phyloP scores from a whole-genome alignment of 37 sponge, comb jelly and placozoan genomes.

The Crambe crambe region DNA sequence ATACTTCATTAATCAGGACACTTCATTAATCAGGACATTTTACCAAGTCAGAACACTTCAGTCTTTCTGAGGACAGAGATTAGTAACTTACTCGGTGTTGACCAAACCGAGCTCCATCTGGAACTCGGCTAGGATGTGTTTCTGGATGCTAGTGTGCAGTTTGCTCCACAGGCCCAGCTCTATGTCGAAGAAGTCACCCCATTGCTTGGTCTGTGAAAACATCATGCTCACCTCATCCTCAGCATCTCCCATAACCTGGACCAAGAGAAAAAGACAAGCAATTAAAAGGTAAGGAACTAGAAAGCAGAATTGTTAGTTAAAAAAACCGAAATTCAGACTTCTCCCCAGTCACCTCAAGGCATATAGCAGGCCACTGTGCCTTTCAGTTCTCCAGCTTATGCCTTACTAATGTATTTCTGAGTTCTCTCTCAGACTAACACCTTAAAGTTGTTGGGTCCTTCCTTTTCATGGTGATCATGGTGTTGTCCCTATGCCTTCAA shows the following conservation, averaged over 20 bases:
- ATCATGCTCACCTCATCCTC: slow-evolving; percentile 34
- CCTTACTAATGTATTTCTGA: too few relatives aligned
- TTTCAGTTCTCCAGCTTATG: not conserved
- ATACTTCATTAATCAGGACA: too few relatives aligned
- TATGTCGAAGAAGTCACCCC: slow-evolving; percentile 23
- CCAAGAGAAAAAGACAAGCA: not conserved
- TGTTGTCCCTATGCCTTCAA: too few relatives aligned
- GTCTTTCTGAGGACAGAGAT: not conserved
- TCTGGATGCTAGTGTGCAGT: slow-evolving; percentile 40
- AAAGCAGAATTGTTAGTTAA: not conserved
- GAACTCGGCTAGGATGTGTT: slow-evolving; percentile 48
- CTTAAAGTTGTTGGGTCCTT: too few relatives aligned
- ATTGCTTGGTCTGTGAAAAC: slow-evolving; percentile 44
- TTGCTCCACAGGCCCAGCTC: slow-evolving; percentile 47
- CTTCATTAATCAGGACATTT: too few relatives aligned
- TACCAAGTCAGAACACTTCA: too few relatives aligned
- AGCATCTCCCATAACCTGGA: slow-evolving; percentile 38
- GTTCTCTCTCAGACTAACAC: too few relatives aligned
- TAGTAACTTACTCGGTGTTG: not conserved
- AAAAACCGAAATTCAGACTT: too few relatives aligned
- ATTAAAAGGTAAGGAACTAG: too few relatives aligned
- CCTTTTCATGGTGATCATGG: too few relatives aligned
- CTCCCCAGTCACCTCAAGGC: not conserved
- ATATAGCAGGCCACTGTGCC: not conserved
- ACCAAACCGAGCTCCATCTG: slow-evolving; percentile 32